Conservation (phyloP, 2,113 vertebrate genomes). For the Pelusios castaneus region DNA sequence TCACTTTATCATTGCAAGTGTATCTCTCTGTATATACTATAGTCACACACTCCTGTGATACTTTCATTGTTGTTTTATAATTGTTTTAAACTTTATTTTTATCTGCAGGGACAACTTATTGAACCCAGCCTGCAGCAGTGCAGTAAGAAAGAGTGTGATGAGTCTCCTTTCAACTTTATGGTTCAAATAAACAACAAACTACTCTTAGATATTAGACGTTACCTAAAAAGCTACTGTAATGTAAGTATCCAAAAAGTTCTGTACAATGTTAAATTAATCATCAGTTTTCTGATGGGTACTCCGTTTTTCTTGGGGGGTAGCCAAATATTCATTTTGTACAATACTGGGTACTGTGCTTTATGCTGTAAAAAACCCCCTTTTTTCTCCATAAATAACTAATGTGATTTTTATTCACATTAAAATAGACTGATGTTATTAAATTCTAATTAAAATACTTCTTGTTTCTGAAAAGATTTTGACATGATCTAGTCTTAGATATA, state of each 20-base stretch:
- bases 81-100: conserved; percentile 21
- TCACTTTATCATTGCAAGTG: background rate
- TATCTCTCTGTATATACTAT: background rate
- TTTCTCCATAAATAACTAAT: background rate
- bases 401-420: background rate
- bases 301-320: background rate
- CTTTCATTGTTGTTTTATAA: background rate
- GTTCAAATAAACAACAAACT: conserved; percentile 90
- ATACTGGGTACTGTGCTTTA: background rate
- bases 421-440: background rate
- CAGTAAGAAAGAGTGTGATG: conserved; percentile 85
- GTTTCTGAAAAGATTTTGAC: background rate
- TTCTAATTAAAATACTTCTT: background rate
- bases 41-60: background rate
- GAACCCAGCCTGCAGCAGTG: conserved; percentile 89
- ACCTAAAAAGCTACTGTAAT: conserved; percentile 89
- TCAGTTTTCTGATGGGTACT: background rate
- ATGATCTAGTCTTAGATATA: background rate
- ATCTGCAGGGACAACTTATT: conserved; percentile 79
- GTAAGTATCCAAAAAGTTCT: conserved; percentile 82
- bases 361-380: background rate
- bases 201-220: conserved; percentile 87
- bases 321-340: background rate
- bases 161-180: conserved; percentile 74
- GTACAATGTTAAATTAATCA: background rate